Percentiles rank a stretch among this genome's conserved stretches.
Conservation (phyloP, 2,888 invertebrate species). For the Chorisops tibialis region DNA sequence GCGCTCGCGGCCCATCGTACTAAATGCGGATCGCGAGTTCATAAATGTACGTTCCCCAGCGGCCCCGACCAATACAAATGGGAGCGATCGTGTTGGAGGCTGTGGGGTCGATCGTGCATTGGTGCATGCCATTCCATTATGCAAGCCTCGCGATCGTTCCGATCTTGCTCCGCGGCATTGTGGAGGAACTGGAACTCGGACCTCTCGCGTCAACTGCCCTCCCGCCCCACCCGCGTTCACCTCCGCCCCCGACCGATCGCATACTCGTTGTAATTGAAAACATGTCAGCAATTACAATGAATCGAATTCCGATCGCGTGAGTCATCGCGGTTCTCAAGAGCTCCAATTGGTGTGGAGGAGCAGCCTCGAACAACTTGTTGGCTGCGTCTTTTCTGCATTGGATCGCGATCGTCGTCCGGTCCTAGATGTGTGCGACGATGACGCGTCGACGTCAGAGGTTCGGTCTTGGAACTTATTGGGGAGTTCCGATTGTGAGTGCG, state of each 20-base stretch:
- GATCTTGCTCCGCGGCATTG: too few relatives aligned
- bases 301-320: constrained; percentile 38
- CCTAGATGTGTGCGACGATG: constrained; percentile 11
- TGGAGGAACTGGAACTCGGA: too few relatives aligned
- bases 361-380: constrained; percentile 26
- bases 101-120: neutral
- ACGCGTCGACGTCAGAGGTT: constrained; percentile 10
- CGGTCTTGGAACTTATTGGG: neutral
- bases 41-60: too few relatives aligned
- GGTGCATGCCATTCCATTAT: constrained; percentile 11
- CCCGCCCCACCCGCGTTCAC: too few relatives aligned
- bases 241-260: too few relatives aligned
- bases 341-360: constrained; percentile 17
- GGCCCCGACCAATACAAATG: too few relatives aligned
- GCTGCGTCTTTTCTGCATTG: constrained; percentile 14
- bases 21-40: neutral
- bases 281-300: constrained; percentile 34
- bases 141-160: neutral
- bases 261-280: constrained; percentile 17
- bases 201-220: too few relatives aligned
- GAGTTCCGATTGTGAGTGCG: constrained; percentile 2
- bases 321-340: too few relatives aligned
- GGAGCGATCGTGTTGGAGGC: too few relatives aligned
- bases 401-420: neutral
- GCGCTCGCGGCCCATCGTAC: neutral